These are phyloP conservation scores for Plestiodon gilberti DNA, from an alignment of 2,113 vertebrate genomes.

Conservation along the genomic window DNA sequence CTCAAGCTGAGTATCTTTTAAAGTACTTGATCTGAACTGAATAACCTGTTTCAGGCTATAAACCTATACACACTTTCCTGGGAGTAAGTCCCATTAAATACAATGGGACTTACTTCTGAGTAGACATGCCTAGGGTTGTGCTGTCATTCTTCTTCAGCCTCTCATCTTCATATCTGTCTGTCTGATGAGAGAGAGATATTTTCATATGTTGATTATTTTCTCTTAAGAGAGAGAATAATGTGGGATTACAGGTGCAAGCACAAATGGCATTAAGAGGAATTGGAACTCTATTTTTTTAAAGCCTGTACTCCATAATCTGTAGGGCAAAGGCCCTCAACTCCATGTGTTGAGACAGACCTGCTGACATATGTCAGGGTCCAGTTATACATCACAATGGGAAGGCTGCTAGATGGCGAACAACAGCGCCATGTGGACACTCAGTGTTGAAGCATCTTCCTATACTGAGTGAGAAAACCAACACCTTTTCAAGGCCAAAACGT, in stretches of 20 bases:
- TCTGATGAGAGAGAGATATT: too few species aligned
- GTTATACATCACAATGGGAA: not conserved
- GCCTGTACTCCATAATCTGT: not conserved
- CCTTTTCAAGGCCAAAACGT: not conserved
- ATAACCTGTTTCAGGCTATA: too few species aligned
- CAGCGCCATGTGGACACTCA: not conserved
- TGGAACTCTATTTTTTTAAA: not conserved
- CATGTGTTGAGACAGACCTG: not conserved
- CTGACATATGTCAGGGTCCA: not conserved
- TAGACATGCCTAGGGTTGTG: too few species aligned
- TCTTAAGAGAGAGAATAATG: too few species aligned
- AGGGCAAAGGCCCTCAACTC: not conserved
- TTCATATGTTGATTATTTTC: too few species aligned
- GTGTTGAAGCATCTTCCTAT: not conserved
- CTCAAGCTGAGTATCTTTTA: not conserved
- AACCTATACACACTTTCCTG: too few species aligned
- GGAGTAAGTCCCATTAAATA: too few species aligned
- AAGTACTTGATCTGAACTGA: not conserved
- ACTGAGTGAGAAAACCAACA: not conserved
- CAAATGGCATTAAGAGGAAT: not conserved
- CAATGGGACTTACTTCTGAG: too few species aligned
- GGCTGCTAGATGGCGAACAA: not conserved
- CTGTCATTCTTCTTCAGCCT: too few species aligned
- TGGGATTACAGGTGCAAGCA: not conserved
- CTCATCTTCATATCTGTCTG: not conserved